Conservation (phyloP, 2,113 vertebrate species). For the Penelope pileata region DNA sequence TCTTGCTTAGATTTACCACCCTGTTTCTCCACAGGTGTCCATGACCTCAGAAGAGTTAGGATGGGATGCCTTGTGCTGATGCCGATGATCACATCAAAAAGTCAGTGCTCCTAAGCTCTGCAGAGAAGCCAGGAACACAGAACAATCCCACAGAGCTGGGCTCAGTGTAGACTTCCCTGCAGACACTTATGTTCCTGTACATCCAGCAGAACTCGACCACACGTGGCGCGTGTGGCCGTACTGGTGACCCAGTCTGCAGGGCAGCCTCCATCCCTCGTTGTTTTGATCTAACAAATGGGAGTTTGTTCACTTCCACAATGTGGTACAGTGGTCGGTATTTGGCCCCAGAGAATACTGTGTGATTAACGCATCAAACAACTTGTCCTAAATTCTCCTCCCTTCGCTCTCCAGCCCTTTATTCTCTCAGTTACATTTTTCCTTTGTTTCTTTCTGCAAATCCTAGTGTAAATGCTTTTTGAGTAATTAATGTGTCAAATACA, state of each 20-base stretch:
- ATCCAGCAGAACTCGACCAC: background rate
- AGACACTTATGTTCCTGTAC: background rate
- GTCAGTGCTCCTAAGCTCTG: fast-evolving
- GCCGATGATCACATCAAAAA: background rate
- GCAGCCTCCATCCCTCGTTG: background rate
- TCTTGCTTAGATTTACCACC: background rate
- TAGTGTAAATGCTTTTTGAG: constrained; percentile 70
- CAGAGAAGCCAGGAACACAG: background rate
- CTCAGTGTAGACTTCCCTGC: background rate
- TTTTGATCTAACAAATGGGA: background rate
- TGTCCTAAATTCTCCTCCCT: constrained; percentile 23
- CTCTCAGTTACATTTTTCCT: constrained; percentile 56
- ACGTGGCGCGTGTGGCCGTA: background rate
- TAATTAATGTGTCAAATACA: constrained; percentile 68
- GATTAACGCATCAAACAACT: constrained; percentile 45
- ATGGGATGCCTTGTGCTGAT: background rate
- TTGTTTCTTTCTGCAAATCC: constrained; percentile 60
- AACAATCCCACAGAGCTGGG: background rate
- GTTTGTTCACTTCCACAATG: background rate
- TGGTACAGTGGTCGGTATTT: background rate
- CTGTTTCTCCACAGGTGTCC: background rate
- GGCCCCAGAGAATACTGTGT: background rate
- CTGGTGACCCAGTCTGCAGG: background rate
- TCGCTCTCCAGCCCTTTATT: constrained; percentile 23
- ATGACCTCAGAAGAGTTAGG: background rate